Base-by-base conservation (phyloP, 1,140 invertebrate species). In the Heliconius melpomene region DNA sequence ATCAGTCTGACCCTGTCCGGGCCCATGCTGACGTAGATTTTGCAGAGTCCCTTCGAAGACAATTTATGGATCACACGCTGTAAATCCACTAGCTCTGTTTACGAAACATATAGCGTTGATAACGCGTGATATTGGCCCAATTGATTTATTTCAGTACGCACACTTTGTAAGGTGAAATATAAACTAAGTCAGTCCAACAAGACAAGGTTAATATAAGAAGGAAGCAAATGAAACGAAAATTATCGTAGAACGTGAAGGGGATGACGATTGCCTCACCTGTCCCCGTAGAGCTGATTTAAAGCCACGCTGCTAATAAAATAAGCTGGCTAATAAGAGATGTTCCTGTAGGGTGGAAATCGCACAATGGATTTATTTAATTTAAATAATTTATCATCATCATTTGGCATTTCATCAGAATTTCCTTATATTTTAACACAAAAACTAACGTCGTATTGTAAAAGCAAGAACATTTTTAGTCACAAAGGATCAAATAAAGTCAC, bases 51-150 rank as follows among this genome's bases (percentile, higher is more conserved):
- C 88, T 87, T 85, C 84, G 80, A 86, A 83, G 84, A 85, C 84
- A 89, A 90, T 91, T 91, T 93, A 93, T 93, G 86, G 88, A 89
- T 91, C 85, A 90, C 87, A 88, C 83, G 86, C 79, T 88, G 88
- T 92, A 91, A 92, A 93, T 90, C 89, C 89, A 84, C 83, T 80
- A 74, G 82, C 81, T 81, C 82, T 87, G 86, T 89, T 87, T 87
- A 87, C 83, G 80, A 82, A 86, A 86, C 73, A 85, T 66, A 50
- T 72, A 20, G 72, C 32, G 60, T 81, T 78, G 75, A 85, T 85
- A 85, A 83, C 29, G 74, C 78, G 66, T 75, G 38, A 57, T 78
- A 76, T 78, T 76, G 50, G 76, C 60, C 76, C 54, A 72, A 82
- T 79, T 79, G 77, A 79, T 84, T 80, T 78, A 84, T 77, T 79